phyloP scores from a whole-genome alignment of 2,888 invertebrate genomes.

The Strigamia maritima region DNA sequence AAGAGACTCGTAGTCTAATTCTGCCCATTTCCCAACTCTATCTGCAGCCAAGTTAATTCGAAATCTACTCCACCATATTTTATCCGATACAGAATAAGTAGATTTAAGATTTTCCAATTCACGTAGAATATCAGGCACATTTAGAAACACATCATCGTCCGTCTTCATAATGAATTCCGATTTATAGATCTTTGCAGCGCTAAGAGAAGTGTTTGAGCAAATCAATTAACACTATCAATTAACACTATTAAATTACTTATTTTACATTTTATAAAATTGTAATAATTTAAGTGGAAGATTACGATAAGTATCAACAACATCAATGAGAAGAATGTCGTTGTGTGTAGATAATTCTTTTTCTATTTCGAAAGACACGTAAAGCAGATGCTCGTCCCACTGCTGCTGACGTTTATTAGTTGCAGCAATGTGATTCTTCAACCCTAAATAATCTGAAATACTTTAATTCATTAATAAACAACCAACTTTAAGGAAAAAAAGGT shows the following conservation, averaged over 20 bases:
- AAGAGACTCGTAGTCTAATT: constrained; percentile 31
- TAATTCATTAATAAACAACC: not conserved
- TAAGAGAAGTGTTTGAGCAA: not conserved
- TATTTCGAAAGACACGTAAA: not conserved
- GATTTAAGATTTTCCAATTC: not conserved
- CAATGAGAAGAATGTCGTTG: constrained; percentile 37
- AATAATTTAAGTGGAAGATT: constrained; percentile 40
- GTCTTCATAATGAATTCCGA: not conserved
- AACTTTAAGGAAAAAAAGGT: not conserved
- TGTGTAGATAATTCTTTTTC: not conserved
- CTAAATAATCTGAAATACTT: not conserved
- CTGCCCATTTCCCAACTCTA: constrained; percentile 40
- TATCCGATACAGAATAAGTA: not conserved
- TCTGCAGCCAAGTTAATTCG: constrained; percentile 40
- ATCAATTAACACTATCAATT: not conserved
- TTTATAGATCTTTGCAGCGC: not conserved
- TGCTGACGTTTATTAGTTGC: not conserved
- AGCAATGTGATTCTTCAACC: not conserved
- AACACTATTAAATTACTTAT: not conserved
- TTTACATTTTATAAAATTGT: constrained; percentile 38
- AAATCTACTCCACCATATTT: constrained; percentile 40
- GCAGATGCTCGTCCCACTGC: not conserved
- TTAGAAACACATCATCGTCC: constrained; percentile 28
- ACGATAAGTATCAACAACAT: constrained; percentile 38
- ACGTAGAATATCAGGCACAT: not conserved